These are phyloP conservation scores for Piprites chloris DNA, from an alignment of 2,113 vertebrate genomes.

Conservation along the genomic window DNA sequence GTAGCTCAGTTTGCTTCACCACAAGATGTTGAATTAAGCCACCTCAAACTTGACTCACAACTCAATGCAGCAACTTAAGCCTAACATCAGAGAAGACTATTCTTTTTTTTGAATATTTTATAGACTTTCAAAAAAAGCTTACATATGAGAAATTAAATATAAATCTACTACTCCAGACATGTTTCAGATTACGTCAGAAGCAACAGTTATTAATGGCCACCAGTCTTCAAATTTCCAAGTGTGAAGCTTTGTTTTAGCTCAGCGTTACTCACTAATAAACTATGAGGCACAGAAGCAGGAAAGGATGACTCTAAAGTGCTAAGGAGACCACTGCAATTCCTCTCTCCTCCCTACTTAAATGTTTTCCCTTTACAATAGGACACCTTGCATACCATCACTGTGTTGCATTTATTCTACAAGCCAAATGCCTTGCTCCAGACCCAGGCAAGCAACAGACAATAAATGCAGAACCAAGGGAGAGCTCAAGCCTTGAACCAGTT, in stretches of 20 bases:
- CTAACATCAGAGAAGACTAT: neutral
- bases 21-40: neutral
- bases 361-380: neutral
- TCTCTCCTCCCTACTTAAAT: neutral
- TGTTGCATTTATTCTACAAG: neutral
- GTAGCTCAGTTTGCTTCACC: neutral
- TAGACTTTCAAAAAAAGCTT: neutral
- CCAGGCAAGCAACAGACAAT: rapidly evolving
- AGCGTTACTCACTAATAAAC: neutral
- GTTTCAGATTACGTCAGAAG: neutral
- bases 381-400: neutral
- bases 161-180: neutral
- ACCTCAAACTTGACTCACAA: neutral
- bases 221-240: neutral
- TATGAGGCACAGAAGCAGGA: neutral
- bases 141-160: neutral
- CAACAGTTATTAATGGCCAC: neutral
- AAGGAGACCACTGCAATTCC: neutral
- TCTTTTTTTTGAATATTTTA: neutral
- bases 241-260: neutral
- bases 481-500: neutral
- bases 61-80: neutral
- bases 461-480: neutral
- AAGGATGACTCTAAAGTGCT: neutral
- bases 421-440: neutral